Conservation (phyloP, 2,113 vertebrate genomes). For the Halichoerus grypus region DNA sequence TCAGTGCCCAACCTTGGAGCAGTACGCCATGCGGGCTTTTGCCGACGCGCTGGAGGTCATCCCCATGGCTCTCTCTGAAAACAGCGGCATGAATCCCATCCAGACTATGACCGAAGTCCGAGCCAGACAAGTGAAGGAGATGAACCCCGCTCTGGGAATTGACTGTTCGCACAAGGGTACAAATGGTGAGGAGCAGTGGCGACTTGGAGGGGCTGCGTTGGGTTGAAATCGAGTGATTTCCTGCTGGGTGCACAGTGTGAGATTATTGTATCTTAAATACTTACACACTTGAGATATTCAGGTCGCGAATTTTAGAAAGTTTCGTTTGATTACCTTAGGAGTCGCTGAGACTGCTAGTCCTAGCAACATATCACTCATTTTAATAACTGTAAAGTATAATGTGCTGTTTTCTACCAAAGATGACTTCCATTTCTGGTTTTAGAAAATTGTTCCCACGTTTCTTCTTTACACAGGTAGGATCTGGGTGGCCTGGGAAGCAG, state of each 20-base stretch:
- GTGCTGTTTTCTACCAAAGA: not conserved
- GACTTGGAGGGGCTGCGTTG: rapidly evolving
- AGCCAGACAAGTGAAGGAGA: slow-evolving; percentile 95
- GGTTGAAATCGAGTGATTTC: no score
- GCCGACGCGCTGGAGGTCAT: slow-evolving; percentile 97
- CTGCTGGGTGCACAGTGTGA: rapidly evolving
- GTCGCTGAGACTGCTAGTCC: no score
- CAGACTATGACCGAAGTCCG: slow-evolving; percentile 97
- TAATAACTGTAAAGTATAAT: rapidly evolving
- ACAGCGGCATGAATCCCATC: slow-evolving; percentile 97
- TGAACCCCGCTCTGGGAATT: slow-evolving; percentile 94
- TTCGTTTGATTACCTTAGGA: not conserved
- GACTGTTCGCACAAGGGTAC: slow-evolving; percentile 96
- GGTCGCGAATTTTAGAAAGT: not conserved
- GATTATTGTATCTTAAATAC: rapidly evolving
- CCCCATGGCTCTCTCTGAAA: slow-evolving; percentile 97
- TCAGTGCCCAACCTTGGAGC: slow-evolving; percentile 97
- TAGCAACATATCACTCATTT: not conserved
- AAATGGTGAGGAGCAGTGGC: slow-evolving; percentile 89
- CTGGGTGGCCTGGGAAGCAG: not conserved
- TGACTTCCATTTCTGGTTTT: not conserved
- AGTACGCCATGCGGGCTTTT: slow-evolving; percentile 98
- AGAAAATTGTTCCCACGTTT: not conserved
- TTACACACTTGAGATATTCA: not conserved
- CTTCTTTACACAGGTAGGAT: not conserved